Percentiles rank a stretch among this genome's conserved stretches.
These are phyloP conservation scores for Cyanoramphus novaezelandiae DNA, from an alignment of 2,113 vertebrate species.

Conservation along the genomic window DNA sequence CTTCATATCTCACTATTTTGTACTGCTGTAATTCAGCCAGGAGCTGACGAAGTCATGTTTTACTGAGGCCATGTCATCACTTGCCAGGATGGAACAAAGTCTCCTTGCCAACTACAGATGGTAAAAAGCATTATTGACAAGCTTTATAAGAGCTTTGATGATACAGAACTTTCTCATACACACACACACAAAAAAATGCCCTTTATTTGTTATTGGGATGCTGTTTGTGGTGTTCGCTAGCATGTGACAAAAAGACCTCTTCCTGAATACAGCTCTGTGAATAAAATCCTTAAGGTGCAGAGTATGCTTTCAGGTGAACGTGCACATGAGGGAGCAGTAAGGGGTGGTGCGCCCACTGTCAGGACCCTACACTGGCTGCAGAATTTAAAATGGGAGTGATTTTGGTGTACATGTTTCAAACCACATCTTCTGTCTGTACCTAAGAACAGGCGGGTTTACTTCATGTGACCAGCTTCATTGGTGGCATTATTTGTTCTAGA, in stretches of 20 bases:
- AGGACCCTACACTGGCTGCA: no score
- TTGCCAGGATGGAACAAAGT: slow-evolving; percentile 21
- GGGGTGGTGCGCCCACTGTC: accelerated
- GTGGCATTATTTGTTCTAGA: background rate
- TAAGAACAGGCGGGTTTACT: background rate
- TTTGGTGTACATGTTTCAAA: background rate
- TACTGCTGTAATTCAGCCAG: slow-evolving; percentile 45
- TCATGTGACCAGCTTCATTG: background rate
- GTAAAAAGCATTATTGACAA: slow-evolving; percentile 38
- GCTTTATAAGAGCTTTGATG: background rate
- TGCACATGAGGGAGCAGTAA: background rate
- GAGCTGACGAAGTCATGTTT: slow-evolving; percentile 43
- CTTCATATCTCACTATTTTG: slow-evolving; percentile 41
- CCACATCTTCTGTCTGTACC: background rate
- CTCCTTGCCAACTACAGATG: slow-evolving; percentile 27
- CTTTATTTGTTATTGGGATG: background rate
- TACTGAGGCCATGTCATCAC: slow-evolving; percentile 2
- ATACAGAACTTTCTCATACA: background rate
- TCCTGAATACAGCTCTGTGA: background rate
- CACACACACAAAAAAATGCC: background rate
- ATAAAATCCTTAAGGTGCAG: background rate
- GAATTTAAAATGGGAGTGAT: background rate
- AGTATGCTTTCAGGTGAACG: background rate
- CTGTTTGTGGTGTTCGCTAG: background rate
- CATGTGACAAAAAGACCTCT: background rate